phyloP scores from a whole-genome alignment of 2,113 vertebrate species.

The Sturnira hondurensis region DNA sequence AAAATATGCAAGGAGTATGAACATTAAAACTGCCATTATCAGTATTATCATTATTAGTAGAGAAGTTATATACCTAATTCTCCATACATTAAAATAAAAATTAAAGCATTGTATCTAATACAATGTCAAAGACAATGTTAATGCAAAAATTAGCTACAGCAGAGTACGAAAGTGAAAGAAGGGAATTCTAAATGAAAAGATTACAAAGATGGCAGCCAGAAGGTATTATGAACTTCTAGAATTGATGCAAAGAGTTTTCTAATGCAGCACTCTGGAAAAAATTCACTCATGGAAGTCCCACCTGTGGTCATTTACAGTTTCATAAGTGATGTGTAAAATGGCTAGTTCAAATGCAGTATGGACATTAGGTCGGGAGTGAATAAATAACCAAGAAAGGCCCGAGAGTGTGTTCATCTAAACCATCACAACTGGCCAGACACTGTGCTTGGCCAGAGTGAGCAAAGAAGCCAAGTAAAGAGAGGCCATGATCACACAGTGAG shows the following conservation, averaged over 20 bases:
- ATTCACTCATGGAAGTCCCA: neutral
- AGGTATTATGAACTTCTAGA: slow-evolving; percentile 10
- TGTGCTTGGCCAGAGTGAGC: neutral
- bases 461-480: neutral
- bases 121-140: slow-evolving; percentile 57
- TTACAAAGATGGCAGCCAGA: neutral
- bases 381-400: neutral
- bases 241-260: neutral
- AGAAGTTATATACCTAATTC: slow-evolving; percentile 56
- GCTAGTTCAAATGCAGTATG: neutral
- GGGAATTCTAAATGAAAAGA: slow-evolving; percentile 30
- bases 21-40: slow-evolving; percentile 50
- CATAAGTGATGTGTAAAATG: neutral
- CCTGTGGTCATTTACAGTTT: neutral
- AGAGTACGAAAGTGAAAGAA: slow-evolving; percentile 46
- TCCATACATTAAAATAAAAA: slow-evolving; percentile 55
- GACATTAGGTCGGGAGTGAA: neutral
- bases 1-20: slow-evolving; percentile 47
- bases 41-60: slow-evolving; percentile 50
- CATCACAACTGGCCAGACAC: neutral
- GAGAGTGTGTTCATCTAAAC: neutral
- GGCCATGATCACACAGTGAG: neutral
- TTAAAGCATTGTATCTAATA: slow-evolving; percentile 56
- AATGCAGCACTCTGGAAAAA: neutral
- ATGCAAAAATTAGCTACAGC: slow-evolving; percentile 62